Conservation (phyloP, 2,888 invertebrate species). For the Holacanthella duospinosa region DNA sequence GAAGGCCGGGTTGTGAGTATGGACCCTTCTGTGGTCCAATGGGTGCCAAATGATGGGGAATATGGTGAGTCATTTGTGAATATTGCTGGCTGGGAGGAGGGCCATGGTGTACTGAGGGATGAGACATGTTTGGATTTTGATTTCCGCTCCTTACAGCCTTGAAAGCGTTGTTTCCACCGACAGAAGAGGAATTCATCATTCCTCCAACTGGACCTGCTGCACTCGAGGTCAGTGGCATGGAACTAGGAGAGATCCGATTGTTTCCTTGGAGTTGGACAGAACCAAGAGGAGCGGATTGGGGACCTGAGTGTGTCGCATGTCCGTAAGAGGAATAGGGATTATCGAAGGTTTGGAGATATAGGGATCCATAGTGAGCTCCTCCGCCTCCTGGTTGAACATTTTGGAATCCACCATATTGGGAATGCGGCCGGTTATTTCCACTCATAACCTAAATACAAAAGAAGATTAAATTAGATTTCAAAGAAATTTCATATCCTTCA, state of each 20-base stretch:
- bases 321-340: neutral
- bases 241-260: constrained; percentile 3
- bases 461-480: neutral
- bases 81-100: neutral
- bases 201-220: neutral
- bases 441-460: neutral
- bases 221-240: neutral
- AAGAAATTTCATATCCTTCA: neutral
- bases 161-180: neutral
- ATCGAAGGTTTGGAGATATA: neutral
- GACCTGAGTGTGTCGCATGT: neutral
- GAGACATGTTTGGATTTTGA: neutral
- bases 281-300: neutral
- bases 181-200: neutral
- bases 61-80: constrained; percentile 2
- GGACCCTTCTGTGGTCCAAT: constrained; percentile 7
- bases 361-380: neutral
- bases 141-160: neutral
- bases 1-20: neutral
- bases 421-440: neutral
- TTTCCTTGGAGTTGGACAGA: constrained; percentile 7
- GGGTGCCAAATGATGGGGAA: constrained; percentile 5
- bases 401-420: neutral
- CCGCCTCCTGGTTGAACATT: neutral
- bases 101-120: neutral